Evolutionary conservation across 2,888 invertebrate species (phyloP).

Genomic region (Synergus itoensis): DNA sequence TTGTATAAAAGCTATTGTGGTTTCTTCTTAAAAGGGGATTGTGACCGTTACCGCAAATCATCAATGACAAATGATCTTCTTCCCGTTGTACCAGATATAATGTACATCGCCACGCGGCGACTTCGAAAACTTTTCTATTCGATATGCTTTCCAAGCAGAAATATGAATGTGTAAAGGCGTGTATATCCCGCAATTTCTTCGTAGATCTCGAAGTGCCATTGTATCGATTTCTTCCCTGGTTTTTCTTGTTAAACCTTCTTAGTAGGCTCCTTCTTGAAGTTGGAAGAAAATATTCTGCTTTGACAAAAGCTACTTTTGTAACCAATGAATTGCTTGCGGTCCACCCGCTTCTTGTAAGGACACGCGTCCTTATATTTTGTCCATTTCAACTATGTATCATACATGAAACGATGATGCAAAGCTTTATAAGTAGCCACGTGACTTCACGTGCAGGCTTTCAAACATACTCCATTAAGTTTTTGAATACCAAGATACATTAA

Average conservation of each 20-base stretch:
- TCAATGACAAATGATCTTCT: conserved; percentile 20
- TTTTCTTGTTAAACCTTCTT: neutral
- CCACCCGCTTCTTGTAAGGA: conserved; percentile 32
- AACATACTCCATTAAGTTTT: neutral
- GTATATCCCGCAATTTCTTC: neutral
- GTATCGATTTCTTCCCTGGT: conserved; percentile 28
- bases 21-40: neutral
- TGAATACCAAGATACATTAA: neutral
- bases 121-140: conserved; percentile 1
- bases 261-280: neutral
- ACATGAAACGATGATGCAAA: conserved; percentile 7
- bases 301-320: neutral
- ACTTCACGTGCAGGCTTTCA: neutral
- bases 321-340: conserved; percentile 20
- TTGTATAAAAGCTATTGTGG: conserved; percentile 5
- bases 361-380: conserved; percentile 36
- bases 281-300: conserved; percentile 13
- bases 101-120: conserved; percentile 30
- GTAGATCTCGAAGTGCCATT: conserved; percentile 17
- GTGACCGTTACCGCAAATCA: conserved; percentile 5
- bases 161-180: neutral
- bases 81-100: conserved; percentile 8
- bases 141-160: neutral
- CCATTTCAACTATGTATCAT: conserved; percentile 25
- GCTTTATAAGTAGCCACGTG: conserved; percentile 32